phyloP scores from a whole-genome alignment of 2,888 invertebrate species.

The Uloborus plumipes region DNA sequence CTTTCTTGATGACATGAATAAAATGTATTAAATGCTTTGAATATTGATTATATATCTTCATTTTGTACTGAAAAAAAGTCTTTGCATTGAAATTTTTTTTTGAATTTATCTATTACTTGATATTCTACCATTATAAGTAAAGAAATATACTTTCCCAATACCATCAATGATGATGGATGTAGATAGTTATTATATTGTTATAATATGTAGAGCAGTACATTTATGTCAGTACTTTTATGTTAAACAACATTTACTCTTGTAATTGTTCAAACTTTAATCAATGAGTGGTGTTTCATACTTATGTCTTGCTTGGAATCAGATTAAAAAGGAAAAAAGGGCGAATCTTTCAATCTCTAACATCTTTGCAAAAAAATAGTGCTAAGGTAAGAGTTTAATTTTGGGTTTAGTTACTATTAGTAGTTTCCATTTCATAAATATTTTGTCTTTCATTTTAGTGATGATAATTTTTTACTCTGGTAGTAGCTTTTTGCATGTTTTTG shows the following conservation, averaged over 20 bases:
- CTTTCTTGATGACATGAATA: too few relatives aligned
- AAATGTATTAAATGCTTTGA: neutral
- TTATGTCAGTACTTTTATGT: too few relatives aligned
- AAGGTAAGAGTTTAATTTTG: conserved; percentile 76
- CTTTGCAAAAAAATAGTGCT: conserved; percentile 96
- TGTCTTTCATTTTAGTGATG: neutral
- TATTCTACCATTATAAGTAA: too few relatives aligned
- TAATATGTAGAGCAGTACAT: too few relatives aligned
- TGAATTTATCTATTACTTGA: too few relatives aligned
- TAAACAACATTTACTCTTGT: too few relatives aligned
- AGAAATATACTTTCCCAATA: too few relatives aligned
- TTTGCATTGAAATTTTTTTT: too few relatives aligned
- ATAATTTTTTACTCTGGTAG: neutral
- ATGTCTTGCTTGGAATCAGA: conserved; percentile 61
- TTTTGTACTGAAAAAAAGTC: too few relatives aligned
- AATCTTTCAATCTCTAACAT: conserved; percentile 95
- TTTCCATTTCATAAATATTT: neutral
- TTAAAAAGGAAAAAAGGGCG: conserved; percentile 89
- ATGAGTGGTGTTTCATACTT: conserved; percentile 29
- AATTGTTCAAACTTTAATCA: conserved; percentile 17
- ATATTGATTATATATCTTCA: neutral
- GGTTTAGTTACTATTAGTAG: neutral
- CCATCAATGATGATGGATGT: too few relatives aligned
- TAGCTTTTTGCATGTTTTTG: neutral
- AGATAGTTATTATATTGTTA: too few relatives aligned